Evolutionary conservation across 2,888 invertebrate species (phyloP).

Genomic region (Acrobasis repandana): DNA sequence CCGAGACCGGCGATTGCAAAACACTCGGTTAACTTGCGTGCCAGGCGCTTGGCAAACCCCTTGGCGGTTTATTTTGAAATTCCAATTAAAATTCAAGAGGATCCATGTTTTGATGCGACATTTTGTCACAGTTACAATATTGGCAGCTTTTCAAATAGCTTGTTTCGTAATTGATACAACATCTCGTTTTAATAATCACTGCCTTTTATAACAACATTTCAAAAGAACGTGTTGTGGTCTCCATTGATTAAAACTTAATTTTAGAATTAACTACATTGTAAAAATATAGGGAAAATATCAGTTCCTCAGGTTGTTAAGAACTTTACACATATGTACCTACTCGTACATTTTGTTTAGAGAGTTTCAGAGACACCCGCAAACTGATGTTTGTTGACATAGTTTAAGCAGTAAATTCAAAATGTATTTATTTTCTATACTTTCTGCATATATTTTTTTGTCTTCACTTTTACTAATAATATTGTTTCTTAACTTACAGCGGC

Average conservation of each 20-base stretch:
- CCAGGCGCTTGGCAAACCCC: slow-evolving; percentile 62
- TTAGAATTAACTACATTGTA: too few relatives aligned
- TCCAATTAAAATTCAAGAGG: slow-evolving; percentile 69
- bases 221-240: neutral
- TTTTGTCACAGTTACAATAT: slow-evolving; percentile 55
- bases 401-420: too few relatives aligned
- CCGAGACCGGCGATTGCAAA: slow-evolving; percentile 60
- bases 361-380: too few relatives aligned
- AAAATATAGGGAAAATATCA: neutral
- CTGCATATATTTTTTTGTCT: neutral
- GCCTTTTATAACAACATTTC: neutral
- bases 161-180: slow-evolving; percentile 28
- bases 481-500: slow-evolving; percentile 79
- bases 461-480: neutral
- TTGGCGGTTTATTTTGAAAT: slow-evolving; percentile 63
- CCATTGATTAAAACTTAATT: slow-evolving; percentile 4
- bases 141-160: slow-evolving; percentile 40
- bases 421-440: too few relatives aligned
- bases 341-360: too few relatives aligned
- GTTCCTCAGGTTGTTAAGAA: too few relatives aligned
- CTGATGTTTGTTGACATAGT: too few relatives aligned
- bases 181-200: slow-evolving; percentile 20
- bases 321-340: too few relatives aligned
- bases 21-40: slow-evolving; percentile 40
- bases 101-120: slow-evolving; percentile 46